Evolutionary conservation across 2,113 vertebrate species (phyloP).

Genomic region (Elachura formosa): DNA sequence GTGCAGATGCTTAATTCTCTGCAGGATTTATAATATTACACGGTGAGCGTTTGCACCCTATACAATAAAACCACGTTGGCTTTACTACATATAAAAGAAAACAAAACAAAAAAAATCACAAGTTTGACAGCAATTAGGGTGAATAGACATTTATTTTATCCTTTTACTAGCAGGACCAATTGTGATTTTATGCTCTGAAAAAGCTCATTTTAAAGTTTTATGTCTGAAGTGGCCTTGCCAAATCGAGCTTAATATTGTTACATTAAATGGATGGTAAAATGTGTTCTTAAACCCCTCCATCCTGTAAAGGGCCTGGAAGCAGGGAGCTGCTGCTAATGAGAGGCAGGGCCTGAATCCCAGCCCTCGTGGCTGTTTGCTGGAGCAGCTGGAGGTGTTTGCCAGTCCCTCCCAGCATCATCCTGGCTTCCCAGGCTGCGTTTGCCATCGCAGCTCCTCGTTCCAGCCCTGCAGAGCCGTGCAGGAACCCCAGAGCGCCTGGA

Average conservation of each 20-base stretch:
- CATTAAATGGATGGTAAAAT: constrained; percentile 59
- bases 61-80: constrained; percentile 64
- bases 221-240: constrained; percentile 53
- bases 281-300: constrained; percentile 29
- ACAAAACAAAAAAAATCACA: constrained; percentile 46
- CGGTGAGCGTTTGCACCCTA: constrained; percentile 63
- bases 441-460: neutral
- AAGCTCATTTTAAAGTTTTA: constrained; percentile 66
- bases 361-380: neutral
- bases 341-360: neutral
- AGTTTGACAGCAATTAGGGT: constrained; percentile 65
- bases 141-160: constrained; percentile 71
- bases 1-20: constrained; percentile 69
- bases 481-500: neutral
- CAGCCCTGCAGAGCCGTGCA: neutral
- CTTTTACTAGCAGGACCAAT: constrained; percentile 67
- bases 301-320: constrained; percentile 42
- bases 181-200: constrained; percentile 67
- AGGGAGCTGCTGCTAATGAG: constrained; percentile 17
- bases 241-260: constrained; percentile 56
- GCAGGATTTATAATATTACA: constrained; percentile 70
- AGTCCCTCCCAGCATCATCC: neutral
- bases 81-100: constrained; percentile 68
- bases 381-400: neutral
- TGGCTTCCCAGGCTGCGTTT: accelerated